Percentiles rank a stretch among this genome's conserved stretches.
Conservation (phyloP, 2,113 vertebrate genomes). For the Phrynosoma blainvillii region DNA sequence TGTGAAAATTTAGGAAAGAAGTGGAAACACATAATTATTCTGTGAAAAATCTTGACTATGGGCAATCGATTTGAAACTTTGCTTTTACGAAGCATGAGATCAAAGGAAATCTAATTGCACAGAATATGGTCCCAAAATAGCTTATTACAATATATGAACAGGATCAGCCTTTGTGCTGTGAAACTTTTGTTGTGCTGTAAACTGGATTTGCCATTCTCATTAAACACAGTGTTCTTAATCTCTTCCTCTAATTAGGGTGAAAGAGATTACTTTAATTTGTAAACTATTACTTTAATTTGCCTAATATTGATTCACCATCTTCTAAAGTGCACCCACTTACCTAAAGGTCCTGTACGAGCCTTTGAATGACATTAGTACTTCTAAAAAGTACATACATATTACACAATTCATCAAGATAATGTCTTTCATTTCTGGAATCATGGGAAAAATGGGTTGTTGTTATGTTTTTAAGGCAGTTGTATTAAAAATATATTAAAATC, state of each 20-base stretch:
- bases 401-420: background rate
- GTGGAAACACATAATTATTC: background rate
- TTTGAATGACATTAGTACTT: slow-evolving; percentile 19
- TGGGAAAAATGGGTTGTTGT: background rate
- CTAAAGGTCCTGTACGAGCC: background rate
- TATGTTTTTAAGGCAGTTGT: background rate
- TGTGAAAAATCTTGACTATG: background rate
- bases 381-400: background rate
- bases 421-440: background rate
- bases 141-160: background rate
- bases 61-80: background rate
- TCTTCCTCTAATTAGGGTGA: background rate
- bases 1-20: background rate
- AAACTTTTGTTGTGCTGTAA: slow-evolving; percentile 1
- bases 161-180: background rate
- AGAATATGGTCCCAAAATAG: background rate
- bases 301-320: slow-evolving; percentile 22
- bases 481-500: slow-evolving; percentile 16
- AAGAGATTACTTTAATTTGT: too few relatives aligned
- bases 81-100: background rate
- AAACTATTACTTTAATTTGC: slow-evolving; percentile 12
- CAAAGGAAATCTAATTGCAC: background rate
- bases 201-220: slow-evolving; percentile 15
- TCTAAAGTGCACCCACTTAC: slow-evolving; percentile 15
- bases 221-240: background rate